Percentiles rank a stretch among this genome's conserved stretches.
Conservation (phyloP, 2,797 vertebrate species). For the Staurois parvus region DNA sequence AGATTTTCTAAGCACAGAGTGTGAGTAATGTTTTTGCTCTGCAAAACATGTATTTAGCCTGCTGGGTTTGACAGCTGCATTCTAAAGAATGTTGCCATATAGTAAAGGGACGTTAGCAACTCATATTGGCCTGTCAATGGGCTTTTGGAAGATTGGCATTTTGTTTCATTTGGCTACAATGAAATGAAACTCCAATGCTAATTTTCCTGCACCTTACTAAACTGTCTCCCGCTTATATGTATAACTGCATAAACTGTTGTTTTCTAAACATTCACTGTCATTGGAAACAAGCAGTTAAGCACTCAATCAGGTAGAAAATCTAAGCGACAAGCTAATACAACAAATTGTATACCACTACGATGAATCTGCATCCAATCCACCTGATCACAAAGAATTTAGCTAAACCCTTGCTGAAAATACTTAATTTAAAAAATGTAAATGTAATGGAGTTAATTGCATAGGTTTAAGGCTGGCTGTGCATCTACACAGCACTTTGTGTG, state of each 20-base stretch:
- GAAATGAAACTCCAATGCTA: conserved; percentile 1
- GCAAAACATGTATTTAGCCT: neutral
- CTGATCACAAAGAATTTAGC: neutral
- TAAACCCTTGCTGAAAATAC: neutral
- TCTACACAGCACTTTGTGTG: neutral
- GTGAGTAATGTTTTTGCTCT: neutral
- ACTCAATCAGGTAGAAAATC: conserved; percentile 17
- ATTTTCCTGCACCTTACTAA: neutral
- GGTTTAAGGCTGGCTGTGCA: neutral
- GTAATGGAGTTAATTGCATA: neutral
- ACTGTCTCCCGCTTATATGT: neutral
- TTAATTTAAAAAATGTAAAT: neutral
- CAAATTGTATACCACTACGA: no score
- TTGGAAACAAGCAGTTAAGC: conserved; percentile 17
- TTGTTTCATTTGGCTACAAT: neutral
- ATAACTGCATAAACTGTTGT: neutral
- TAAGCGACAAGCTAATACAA: neutral
- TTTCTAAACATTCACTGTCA: conserved; percentile 5
- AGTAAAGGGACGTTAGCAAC: neutral
- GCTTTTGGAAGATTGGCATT: neutral
- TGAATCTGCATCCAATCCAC: neutral
- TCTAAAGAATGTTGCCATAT: neutral
- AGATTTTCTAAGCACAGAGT: neutral
- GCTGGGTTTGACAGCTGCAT: neutral
- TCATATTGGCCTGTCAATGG: conserved; percentile 5